phyloP scores from a whole-genome alignment of 1,140 invertebrate species.

The Lerema accius region DNA sequence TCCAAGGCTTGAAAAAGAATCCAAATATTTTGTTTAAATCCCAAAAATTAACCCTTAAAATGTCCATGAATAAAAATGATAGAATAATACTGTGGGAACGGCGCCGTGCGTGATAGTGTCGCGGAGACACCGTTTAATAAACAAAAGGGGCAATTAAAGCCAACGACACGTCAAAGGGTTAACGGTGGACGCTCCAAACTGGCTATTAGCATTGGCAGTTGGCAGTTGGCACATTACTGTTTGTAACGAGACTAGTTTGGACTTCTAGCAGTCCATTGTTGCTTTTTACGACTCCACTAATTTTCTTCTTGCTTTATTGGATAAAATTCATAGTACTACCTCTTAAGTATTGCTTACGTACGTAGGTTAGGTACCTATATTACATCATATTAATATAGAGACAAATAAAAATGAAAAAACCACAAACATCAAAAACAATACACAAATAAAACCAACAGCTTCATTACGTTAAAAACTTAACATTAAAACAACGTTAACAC shows the following conservation, averaged over 20 bases:
- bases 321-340: no score
- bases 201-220: constrained; percentile 21
- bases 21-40: no score
- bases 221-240: neutral
- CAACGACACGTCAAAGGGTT: constrained; percentile 78
- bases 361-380: no score
- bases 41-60: neutral
- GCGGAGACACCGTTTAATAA: constrained; percentile 65
- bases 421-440: neutral
- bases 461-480: neutral
- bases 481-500: constrained; percentile 2
- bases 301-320: neutral
- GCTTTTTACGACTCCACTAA: no score
- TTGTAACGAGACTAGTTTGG: neutral
- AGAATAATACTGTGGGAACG: constrained; percentile 62
- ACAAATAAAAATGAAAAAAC: neutral
- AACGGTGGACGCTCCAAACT: constrained; percentile 43
- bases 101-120: constrained; percentile 48
- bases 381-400: no score
- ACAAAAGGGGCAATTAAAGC: constrained; percentile 66
- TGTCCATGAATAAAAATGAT: neutral
- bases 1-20: no score
- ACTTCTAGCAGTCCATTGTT: no score
- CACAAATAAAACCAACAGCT: neutral
- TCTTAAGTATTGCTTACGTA: no score